Evolutionary conservation across 2,888 invertebrate species (phyloP).

Genomic region (Globia sparganii): DNA sequence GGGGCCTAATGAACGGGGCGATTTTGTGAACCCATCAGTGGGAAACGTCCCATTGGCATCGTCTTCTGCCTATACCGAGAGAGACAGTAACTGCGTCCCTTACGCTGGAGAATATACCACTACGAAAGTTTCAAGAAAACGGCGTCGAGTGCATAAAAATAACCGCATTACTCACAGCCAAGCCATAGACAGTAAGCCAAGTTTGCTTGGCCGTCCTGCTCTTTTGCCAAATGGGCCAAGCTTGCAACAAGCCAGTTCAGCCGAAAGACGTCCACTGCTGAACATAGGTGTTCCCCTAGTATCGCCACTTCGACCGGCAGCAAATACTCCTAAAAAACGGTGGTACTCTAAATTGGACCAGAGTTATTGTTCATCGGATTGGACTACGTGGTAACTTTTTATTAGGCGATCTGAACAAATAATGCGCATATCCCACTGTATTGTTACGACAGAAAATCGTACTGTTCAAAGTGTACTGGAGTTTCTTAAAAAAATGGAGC

Average conservation of each 20-base stretch:
- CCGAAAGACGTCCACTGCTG: background rate
- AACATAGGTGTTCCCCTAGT: background rate
- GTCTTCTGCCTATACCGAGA: background rate
- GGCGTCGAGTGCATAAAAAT: background rate
- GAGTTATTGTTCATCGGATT: slow-evolving; percentile 11
- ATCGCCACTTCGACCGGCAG: background rate
- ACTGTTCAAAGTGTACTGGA: background rate
- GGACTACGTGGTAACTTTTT: slow-evolving; percentile 20
- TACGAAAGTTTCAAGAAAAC: background rate
- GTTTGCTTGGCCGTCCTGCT: background rate
- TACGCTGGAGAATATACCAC: background rate
- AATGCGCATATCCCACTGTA: background rate
- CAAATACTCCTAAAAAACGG: background rate
- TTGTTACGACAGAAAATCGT: background rate
- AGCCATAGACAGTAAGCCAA: background rate
- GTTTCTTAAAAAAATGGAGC: background rate
- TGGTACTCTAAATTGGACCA: background rate
- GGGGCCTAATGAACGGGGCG: background rate
- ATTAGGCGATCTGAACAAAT: background rate
- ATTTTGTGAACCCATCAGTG: too few species aligned
- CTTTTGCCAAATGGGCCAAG: background rate
- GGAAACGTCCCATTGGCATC: slow-evolving; percentile 3
- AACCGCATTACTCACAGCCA: background rate
- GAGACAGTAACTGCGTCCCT: background rate
- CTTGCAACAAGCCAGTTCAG: background rate